Base-by-base conservation (phyloP, 2,888 invertebrate genomes). In the Neria commutata region DNA sequence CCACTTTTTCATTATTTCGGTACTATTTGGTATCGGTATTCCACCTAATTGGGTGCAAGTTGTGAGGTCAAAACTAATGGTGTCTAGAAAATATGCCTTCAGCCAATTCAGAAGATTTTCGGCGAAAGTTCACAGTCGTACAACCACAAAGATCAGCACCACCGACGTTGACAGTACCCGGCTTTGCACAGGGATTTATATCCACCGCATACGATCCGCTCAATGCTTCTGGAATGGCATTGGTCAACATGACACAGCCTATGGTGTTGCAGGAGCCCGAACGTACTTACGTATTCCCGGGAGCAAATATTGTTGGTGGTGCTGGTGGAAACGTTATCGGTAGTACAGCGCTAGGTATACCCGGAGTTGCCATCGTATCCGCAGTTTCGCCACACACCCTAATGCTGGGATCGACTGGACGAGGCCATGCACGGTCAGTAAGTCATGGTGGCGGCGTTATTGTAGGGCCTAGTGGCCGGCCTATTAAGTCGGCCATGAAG, bases 391-490 rank as follows among this genome's bases (percentile, higher is more conserved):
- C 29, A 24, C 51, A 53, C 17, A 64, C 67, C n/a, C 60, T 70
- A 8, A 58, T 25, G 21, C 61, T 68, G 14, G 65, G 66, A 21
- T 68, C 70, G 1, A 58, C 68, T 1, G 69, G 67, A 2, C 77
- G 83, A 2, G 89, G 89, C 19, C 94, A 94, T 81, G 88, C 89
- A 64, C 87, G 94, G 64, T 93, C 93, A 70, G 88, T 92, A 69
- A 94, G 93, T 80, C 94, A 94, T 84, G 94, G 92, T 54, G 92
- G 92, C 60, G 86, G 87, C 24, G 82, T 85, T 19, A 71, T 81
- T 56, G 66, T 75, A 69, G 85, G 82, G 54, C 84, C 83, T 58
- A 71, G 76, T 53, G 85, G 86, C 4, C 85, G 91, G 33, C 91
- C 91, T 3, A 85, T 93, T 73, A 92, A 91, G 78, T 88, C 89